A percentile compares a stretch with the other conserved stretches of the same genome.
These are phyloP conservation scores for Pangasius larnaudii DNA, from an alignment of 2,797 vertebrate species.

Conservation along the genomic window DNA sequence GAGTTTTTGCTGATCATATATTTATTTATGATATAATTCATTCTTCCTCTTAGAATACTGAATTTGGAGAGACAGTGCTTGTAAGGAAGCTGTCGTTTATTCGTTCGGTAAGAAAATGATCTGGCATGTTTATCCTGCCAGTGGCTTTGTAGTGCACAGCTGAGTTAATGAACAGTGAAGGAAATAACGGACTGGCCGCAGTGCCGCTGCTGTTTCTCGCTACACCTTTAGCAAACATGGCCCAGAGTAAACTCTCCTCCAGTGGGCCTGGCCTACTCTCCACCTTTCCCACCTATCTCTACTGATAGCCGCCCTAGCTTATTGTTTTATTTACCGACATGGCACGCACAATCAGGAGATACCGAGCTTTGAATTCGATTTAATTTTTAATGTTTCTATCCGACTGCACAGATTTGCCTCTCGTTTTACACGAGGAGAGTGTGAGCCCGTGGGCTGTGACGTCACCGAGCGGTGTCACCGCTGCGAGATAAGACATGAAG, in stretches of 20 bases:
- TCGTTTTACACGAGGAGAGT: neutral
- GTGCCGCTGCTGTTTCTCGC: slow-evolving; percentile 52
- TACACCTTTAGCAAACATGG: slow-evolving; percentile 67
- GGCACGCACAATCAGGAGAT: neutral
- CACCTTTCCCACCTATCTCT: neutral
- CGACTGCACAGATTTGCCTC: neutral
- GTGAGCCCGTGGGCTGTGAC: slow-evolving; percentile 16
- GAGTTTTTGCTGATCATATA: too few relatives aligned
- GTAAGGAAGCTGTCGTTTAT: neutral
- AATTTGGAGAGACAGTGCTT: neutral
- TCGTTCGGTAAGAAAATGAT: slow-evolving; percentile 23
- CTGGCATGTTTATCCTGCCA: neutral
- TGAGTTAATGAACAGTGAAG: slow-evolving; percentile 65
- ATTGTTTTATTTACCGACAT: neutral
- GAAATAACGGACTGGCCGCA: slow-evolving; percentile 62
- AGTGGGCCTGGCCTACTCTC: slow-evolving; percentile 23
- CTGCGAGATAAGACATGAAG: slow-evolving; percentile 46
- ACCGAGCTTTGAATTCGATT: neutral
- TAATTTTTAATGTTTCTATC: neutral
- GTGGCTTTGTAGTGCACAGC: slow-evolving; percentile 24
- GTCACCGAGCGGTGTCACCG: slow-evolving; percentile 28
- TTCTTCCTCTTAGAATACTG: neutral
- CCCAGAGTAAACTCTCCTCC: slow-evolving; percentile 41
- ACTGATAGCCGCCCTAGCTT: neutral
- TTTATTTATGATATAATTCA: neutral